These are phyloP conservation scores for Riptortus pedestris DNA, from an alignment of 1,140 invertebrate genomes.

Conservation along the genomic window DNA sequence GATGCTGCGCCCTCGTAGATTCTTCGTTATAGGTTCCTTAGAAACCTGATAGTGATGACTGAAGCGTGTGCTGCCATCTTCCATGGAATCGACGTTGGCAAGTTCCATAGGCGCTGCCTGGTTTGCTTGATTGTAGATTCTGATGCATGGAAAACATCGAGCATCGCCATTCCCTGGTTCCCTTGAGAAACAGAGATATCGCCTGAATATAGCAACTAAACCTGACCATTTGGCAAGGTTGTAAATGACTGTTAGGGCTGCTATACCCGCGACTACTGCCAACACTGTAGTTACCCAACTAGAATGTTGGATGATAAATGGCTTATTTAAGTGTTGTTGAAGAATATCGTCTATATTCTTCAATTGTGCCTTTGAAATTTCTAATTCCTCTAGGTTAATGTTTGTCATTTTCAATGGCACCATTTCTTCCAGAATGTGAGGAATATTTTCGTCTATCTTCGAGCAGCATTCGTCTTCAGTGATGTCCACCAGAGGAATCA, in stretches of 20 bases:
- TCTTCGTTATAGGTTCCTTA: neutral
- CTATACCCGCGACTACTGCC: neutral
- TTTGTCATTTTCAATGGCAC: neutral
- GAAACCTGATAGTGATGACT: neutral
- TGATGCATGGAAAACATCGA: neutral
- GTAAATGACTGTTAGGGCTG: neutral
- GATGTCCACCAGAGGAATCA: neutral
- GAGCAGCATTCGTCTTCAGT: neutral
- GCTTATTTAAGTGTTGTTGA: constrained; percentile 1
- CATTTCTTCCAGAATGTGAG: neutral
- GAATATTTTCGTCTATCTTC: neutral
- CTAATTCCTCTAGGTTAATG: neutral
- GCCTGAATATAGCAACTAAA: neutral
- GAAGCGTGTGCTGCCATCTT: neutral
- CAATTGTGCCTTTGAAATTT: neutral
- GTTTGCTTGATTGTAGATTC: neutral
- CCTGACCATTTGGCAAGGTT: neutral
- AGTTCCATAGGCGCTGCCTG: neutral
- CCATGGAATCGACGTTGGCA: neutral
- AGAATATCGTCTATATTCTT: neutral
- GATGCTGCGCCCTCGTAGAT: neutral
- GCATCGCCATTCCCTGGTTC: neutral
- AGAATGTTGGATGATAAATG: neutral
- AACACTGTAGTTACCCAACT: neutral
- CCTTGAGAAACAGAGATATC: neutral